phyloP scores from a whole-genome alignment of 2,888 invertebrate species.

The Tuta absoluta region DNA sequence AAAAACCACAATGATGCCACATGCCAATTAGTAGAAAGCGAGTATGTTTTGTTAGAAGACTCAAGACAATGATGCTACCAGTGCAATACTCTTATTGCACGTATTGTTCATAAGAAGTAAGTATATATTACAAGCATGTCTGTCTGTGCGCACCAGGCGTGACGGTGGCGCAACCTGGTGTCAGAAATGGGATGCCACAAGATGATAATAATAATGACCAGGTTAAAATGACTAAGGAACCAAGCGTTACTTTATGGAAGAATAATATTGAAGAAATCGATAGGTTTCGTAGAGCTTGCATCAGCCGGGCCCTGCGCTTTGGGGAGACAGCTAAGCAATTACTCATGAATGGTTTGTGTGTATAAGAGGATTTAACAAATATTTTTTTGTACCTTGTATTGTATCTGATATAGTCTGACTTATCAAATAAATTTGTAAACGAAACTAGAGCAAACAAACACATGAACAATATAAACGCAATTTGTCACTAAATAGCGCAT shows the following conservation, averaged over 20 bases:
- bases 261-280: no score
- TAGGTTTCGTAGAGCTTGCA: no score
- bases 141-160: slow-evolving; percentile 13
- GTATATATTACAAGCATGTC: slow-evolving; percentile 19
- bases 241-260: not conserved
- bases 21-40: slow-evolving; percentile 9
- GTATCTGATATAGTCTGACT: no score
- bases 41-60: slow-evolving; percentile 10
- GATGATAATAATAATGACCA: not conserved
- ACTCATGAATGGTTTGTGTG: no score
- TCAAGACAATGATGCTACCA: slow-evolving; percentile 17
- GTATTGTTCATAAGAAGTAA: slow-evolving; percentile 20
- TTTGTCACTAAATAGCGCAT: not conserved
- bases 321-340: no score
- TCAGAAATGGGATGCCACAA: not conserved
- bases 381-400: no score
- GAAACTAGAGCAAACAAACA: no score
- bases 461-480: no score
- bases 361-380: no score
- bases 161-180: slow-evolving; percentile 14
- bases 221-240: not conserved
- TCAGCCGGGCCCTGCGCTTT: no score
- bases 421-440: no score
- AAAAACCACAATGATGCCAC: not conserved
- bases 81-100: slow-evolving; percentile 6